Base-by-base conservation (phyloP, 2,113 vertebrate genomes). In the Poecilia latipinna region DNA sequence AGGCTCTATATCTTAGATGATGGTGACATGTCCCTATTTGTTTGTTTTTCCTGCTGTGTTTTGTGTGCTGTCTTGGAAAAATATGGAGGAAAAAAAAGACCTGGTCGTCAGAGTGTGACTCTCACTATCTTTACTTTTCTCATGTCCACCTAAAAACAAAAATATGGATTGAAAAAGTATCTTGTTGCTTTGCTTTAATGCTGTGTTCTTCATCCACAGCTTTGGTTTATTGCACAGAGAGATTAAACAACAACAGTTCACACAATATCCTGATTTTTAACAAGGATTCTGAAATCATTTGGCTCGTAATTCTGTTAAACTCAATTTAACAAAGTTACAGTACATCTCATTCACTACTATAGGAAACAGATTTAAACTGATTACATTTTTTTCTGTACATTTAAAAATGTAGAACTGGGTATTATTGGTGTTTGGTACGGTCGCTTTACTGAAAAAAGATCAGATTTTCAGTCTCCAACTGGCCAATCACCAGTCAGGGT, bases 21-120 rank as follows among this genome's bases (percentile, higher is more conserved):
- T 19, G 77, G 74, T 92, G 89, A 89, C 91, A 89, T 84, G 80
- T 90, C 78, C 74, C 77, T 89, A 79, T 90, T 86, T 92, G 86
- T 91, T 91, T 90, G 72, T 83, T 81, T 37, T 28, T 26, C 70
- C 76, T 66, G 54, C 70, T 67, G 65, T 86, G 82, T 89, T 22
- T 89, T 71, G 86, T 86, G 44, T 73, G 75, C 82, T 91, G 91
- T 93, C 90, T 86, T n/a, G 33, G 67, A 77, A 75, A 79, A 80
- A 63, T 19, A 73, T 80, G 88, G 78, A 79, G 65, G 65, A 61
- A 69, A 78, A 35, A 68, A 35, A 68, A 85, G 71, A 69, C 87
- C 70, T 82, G 84, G 77, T 74, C 8, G 39, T 79, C 88, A 81
- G 88, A 75, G 88, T 83, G 89, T 91, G 86, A 91, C 83, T 26